Percentiles rank a stretch among this genome's conserved stretches.
Conservation (phyloP, 2,888 invertebrate genomes). For the Orgyia antiqua region DNA sequence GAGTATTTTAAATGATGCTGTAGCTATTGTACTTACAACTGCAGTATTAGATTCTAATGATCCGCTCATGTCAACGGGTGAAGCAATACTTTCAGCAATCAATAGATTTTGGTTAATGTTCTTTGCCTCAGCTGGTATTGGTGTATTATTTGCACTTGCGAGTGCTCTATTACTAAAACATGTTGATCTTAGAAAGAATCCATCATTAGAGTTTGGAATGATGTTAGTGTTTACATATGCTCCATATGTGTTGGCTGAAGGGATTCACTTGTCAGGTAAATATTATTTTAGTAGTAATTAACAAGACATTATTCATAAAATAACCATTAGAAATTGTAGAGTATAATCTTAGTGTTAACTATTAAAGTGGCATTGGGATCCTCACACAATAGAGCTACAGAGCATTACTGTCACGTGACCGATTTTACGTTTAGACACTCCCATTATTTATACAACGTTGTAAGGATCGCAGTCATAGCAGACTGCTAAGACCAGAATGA, state of each 20-base stretch:
- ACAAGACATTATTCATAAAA: too few species aligned
- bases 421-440: too few species aligned
- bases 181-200: conserved; percentile 97
- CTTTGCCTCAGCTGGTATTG: conserved; percentile 98
- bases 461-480: too few species aligned
- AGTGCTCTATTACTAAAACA: conserved; percentile 96
- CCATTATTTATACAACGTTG: too few species aligned
- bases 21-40: conserved; percentile 97
- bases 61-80: conserved; percentile 82
- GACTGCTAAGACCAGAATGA: too few species aligned
- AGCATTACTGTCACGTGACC: too few species aligned
- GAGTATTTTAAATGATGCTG: conserved; percentile 98
- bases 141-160: conserved; percentile 94
- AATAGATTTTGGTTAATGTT: conserved; percentile 97
- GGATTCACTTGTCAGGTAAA: conserved; percentile 92
- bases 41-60: conserved; percentile 85
- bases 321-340: too few species aligned
- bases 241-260: conserved; percentile 98
- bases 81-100: conserved; percentile 92
- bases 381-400: too few species aligned
- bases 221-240: conserved; percentile 99
- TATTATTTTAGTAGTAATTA: neutral
- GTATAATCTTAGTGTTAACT: too few species aligned
- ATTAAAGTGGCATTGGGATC: too few species aligned
- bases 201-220: conserved; percentile 98